Conservation (phyloP, 2,797 vertebrate species). For the Pantherophis vulpinus region DNA sequence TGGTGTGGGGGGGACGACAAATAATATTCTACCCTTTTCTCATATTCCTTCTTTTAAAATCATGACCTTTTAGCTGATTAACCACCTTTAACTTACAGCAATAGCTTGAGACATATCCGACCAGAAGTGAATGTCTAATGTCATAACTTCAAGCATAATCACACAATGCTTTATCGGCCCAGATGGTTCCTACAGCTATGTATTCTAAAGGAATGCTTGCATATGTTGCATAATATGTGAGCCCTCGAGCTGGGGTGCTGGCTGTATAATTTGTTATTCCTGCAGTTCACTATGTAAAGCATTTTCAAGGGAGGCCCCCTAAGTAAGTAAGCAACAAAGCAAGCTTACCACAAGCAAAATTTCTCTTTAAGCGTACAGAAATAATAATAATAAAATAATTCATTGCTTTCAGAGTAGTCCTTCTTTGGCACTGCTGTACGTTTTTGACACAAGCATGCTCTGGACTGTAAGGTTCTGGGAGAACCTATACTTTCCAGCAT, state of each 20-base stretch:
- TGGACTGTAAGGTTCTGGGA: neutral
- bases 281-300: neutral
- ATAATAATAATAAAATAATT: neutral
- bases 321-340: neutral
- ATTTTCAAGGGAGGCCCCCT: neutral
- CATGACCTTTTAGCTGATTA: neutral
- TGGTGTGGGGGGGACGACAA: neutral
- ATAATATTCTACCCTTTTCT: neutral
- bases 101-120: neutral
- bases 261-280: neutral
- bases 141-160: neutral
- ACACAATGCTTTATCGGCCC: neutral
- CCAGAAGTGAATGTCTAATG: neutral
- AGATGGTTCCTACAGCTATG: neutral
- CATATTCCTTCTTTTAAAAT: neutral
- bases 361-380: neutral
- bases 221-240: neutral
- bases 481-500: neutral
- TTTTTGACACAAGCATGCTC: neutral
- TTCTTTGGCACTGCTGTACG: neutral
- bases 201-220: neutral
- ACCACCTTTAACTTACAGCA: neutral
- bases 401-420: neutral
- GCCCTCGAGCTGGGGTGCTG: neutral
- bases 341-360: neutral